Conservation (phyloP, 2,113 vertebrate species). For the Dromiciops gliroides region DNA sequence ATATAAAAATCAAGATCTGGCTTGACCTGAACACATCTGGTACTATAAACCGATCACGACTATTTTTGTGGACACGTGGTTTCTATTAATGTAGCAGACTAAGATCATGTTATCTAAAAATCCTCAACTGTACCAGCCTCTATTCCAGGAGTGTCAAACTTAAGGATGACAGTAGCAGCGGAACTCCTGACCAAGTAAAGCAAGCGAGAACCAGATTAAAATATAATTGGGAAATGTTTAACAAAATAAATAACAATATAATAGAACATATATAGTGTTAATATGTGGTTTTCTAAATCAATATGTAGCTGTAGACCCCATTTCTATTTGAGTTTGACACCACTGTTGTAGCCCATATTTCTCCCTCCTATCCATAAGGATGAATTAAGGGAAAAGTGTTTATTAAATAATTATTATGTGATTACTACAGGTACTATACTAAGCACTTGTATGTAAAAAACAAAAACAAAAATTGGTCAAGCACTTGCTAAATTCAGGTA, state of each 20-base stretch:
- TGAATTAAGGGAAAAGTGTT: no score
- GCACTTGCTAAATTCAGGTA: not conserved
- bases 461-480: not conserved
- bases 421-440: no score
- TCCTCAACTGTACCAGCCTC: not conserved
- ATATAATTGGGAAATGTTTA: not conserved
- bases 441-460: not conserved
- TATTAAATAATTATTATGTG: no score
- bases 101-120: not conserved
- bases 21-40: not conserved
- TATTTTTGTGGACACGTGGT: not conserved
- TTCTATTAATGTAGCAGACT: not conserved
- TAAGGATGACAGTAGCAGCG: not conserved
- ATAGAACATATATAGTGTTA: no score
- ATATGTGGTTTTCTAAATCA: not conserved
- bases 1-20: not conserved
- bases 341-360: not conserved
- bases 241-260: not conserved
- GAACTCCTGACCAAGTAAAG: not conserved
- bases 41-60: not conserved
- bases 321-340: not conserved
- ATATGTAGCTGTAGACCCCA: not conserved
- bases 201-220: not conserved
- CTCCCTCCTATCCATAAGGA: no score
- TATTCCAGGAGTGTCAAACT: not conserved